A percentile compares a stretch with the other conserved stretches of the same genome.
These are phyloP conservation scores for Panthera leo DNA, from an alignment of 2,113 vertebrate species.

Conservation along the genomic window DNA sequence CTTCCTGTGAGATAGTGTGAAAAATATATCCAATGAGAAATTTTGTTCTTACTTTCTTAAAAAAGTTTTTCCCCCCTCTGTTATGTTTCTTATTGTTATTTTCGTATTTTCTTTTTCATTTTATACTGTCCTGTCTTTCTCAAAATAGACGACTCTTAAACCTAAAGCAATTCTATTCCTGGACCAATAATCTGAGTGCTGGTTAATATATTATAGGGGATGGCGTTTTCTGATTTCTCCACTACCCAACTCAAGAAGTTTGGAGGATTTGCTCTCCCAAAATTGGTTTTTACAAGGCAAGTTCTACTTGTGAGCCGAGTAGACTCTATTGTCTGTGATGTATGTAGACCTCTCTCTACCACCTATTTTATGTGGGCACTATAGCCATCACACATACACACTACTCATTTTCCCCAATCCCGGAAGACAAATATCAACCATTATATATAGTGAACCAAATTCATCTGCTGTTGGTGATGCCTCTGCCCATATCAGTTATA, in stretches of 20 bases:
- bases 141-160: neutral
- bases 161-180: neutral
- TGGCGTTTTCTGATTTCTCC: neutral
- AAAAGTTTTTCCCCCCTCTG: neutral
- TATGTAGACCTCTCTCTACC: neutral
- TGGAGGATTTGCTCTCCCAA: neutral
- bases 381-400: neutral
- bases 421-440: slow-evolving; percentile 19
- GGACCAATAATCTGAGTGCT: neutral
- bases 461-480: neutral
- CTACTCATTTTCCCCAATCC: slow-evolving; percentile 50
- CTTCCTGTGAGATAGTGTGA: neutral
- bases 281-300: neutral
- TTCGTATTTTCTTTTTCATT: neutral
- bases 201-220: neutral
- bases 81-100: neutral
- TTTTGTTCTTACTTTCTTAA: neutral
- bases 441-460: slow-evolving; percentile 12
- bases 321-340: neutral
- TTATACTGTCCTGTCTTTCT: neutral
- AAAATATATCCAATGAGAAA: neutral
- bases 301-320: neutral
- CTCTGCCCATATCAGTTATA: neutral
- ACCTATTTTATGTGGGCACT: neutral
- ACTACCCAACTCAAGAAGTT: neutral